phyloP scores from a whole-genome alignment of 2,113 vertebrate genomes.

The Cnemophilus loriae region DNA sequence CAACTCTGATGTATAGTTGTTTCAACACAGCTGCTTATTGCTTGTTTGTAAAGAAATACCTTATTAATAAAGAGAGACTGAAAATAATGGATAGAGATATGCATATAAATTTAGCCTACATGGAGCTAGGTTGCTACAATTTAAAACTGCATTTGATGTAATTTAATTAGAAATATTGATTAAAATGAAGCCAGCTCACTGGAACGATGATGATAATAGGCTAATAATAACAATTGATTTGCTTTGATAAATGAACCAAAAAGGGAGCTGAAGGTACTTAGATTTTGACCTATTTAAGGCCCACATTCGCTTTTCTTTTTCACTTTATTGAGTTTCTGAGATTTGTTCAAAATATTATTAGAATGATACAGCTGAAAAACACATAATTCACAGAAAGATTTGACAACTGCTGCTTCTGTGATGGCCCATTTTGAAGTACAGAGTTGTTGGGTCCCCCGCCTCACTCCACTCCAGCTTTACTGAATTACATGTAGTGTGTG shows the following conservation, averaged over 20 bases:
- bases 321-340: neutral
- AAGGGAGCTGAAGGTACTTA: neutral
- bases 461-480: slow-evolving; percentile 20
- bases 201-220: slow-evolving; percentile 47
- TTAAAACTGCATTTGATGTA: slow-evolving; percentile 36
- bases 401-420: neutral
- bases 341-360: neutral
- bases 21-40: neutral
- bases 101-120: neutral
- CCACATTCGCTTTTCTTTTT: neutral
- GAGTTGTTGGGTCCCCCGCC: neutral
- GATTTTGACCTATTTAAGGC: slow-evolving; percentile 27
- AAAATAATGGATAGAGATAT: neutral
- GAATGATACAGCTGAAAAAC: neutral
- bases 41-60: neutral
- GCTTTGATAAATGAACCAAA: slow-evolving; percentile 50
- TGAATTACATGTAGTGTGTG: slow-evolving; percentile 47
- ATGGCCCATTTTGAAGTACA: slow-evolving; percentile 4
- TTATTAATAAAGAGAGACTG: neutral
- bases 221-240: slow-evolving; percentile 62
- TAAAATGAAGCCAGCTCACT: slow-evolving; percentile 36
- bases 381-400: neutral
- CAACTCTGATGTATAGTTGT: neutral
- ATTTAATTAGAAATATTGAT: slow-evolving; percentile 67
- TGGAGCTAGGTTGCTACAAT: neutral